A percentile compares a stretch with the other conserved stretches of the same genome.
Evolutionary conservation across 1,140 invertebrate species (phyloP).

Genomic region (Scaptomyza montana): DNA sequence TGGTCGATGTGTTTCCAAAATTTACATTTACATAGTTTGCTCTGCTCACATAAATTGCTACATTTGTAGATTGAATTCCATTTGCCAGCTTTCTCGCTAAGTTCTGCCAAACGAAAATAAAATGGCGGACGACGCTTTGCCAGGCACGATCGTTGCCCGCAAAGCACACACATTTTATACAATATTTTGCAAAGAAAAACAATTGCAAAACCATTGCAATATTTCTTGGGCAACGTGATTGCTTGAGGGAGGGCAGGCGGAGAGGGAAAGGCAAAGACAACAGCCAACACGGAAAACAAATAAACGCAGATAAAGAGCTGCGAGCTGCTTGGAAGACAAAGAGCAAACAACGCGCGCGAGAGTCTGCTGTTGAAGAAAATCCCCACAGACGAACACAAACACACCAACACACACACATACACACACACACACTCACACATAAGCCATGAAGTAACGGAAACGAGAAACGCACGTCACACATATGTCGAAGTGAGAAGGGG

Average conservation of each 20-base stretch:
- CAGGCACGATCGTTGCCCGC: slow-evolving; percentile 24
- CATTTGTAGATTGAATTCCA: background rate
- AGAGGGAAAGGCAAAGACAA: slow-evolving; percentile 43
- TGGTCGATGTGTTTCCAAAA: too few relatives aligned
- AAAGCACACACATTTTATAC: slow-evolving; percentile 33
- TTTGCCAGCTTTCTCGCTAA: too few relatives aligned
- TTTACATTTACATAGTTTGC: too few relatives aligned
- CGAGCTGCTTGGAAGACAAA: slow-evolving; percentile 38
- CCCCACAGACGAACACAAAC: slow-evolving; percentile 5
- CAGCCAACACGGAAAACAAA: slow-evolving; percentile 58
- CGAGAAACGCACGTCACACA: slow-evolving; percentile 73
- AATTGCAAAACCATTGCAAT: slow-evolving; percentile 53
- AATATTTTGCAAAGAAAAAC: slow-evolving; percentile 35
- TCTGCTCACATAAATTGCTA: background rate
- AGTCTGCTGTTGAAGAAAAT: background rate
- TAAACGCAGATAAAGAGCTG: slow-evolving; percentile 58
- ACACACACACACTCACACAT: too few relatives aligned
- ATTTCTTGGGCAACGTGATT: slow-evolving; percentile 35
- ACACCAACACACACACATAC: too few relatives aligned
- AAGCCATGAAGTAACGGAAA: slow-evolving; percentile 51
- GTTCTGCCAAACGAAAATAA: background rate
- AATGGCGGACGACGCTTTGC: background rate
- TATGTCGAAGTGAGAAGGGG: slow-evolving; percentile 33
- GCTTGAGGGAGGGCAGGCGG: background rate
- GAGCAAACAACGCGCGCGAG: slow-evolving; percentile 53